Evolutionary conservation across 2,113 vertebrate genomes (phyloP), one percentile per base, ranked within the genome.

Genomic region (Albula goreensis): DNA sequence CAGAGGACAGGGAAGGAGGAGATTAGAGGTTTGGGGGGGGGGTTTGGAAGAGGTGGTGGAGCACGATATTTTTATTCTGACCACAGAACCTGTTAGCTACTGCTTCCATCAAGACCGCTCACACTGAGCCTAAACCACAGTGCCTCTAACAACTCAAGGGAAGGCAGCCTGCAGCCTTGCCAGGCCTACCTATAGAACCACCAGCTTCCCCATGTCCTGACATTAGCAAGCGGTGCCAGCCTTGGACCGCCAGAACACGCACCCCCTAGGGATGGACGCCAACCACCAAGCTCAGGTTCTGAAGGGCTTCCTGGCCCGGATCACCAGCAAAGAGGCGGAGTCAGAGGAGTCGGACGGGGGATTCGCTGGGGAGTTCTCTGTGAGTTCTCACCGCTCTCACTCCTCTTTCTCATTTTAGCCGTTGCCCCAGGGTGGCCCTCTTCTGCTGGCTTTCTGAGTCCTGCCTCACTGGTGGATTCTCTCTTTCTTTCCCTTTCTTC

Each of bases 21-120:
- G 82, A 2, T 9, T 13, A 77, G 83, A 66, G 66, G 90, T 41
- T 41, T 41, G 31, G 31, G 31, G 31, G 31, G 31, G 31, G 31
- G 31, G 31, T 41, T 41, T 41, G 31, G 31, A 41, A 41, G 31
- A 41, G 31, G 31, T 41, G 91, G 90, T 91, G 92, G 86, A 90
- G 31, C 83, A 91, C 89, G 91, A 86, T 89, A 89, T 89, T 93
- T 94, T 90, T 91, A 90, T 90, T 91, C 91, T 94, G 91, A 95
- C 93, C 93, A 94, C 94, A 94, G 92, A 95, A 94, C 92, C 92
- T 93, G 92, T 93, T 89, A 87, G 91, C 91, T 93, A 88, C 88
- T 89, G 89, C 91, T 91, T 92, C 91, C 91, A 92, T 90, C 88
- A 91, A 93, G 66, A 51, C 53, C 8, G 49, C 78, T 77, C 52